Conservation (phyloP, 1,140 invertebrate species). For the Aphis craccivora region DNA sequence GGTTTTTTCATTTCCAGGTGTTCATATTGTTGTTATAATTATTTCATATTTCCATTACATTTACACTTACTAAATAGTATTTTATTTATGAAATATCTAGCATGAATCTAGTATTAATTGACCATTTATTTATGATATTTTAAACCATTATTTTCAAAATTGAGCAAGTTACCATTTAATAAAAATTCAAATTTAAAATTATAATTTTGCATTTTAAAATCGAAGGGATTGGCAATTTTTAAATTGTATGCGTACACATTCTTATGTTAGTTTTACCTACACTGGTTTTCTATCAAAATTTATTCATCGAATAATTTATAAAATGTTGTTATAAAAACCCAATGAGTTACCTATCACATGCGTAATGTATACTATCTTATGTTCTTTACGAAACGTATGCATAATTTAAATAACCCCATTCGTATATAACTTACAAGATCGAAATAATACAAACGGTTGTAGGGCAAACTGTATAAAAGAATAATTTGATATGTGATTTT, state of each 20-base stretch:
- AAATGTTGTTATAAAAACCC: not conserved
- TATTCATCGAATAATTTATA: constrained; percentile 4
- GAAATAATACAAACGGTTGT: not conserved
- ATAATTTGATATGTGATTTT: not conserved
- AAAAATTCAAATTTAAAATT: not conserved
- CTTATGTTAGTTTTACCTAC: not conserved
- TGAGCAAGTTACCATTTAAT: not conserved
- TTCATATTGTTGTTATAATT: not conserved
- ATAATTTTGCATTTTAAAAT: not conserved
- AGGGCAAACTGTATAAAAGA: not conserved
- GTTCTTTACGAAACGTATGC: not conserved
- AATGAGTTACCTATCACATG: not conserved
- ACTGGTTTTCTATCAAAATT: not conserved
- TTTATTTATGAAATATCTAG: not conserved
- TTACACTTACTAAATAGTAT: not conserved
- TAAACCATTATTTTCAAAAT: not conserved
- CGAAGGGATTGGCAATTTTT: not conserved
- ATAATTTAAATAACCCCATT: not conserved
- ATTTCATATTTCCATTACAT: not conserved
- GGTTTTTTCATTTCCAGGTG: not conserved
- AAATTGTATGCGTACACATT: not conserved
- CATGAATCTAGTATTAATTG: not conserved
- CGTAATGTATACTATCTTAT: not conserved
- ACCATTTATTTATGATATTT: not conserved
- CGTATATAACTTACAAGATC: not conserved